These are phyloP conservation scores for Callinectes sapidus DNA, from an alignment of 2,888 invertebrate species.

Conservation along the genomic window DNA sequence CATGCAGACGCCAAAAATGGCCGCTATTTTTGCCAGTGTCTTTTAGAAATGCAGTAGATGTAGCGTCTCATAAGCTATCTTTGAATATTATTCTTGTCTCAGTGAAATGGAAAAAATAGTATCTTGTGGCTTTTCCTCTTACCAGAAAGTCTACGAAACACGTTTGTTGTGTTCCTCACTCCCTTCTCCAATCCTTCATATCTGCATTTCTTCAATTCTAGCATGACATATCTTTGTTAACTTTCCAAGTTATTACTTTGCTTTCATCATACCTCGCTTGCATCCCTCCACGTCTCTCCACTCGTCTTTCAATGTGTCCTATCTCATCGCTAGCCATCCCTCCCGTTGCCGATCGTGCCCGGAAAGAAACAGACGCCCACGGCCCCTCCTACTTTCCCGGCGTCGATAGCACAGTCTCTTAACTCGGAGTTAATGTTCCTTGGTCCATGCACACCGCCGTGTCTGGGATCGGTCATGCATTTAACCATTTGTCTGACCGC, in stretches of 20 bases:
- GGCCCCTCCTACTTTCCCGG: neutral
- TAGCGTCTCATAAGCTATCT: neutral
- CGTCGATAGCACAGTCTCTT: slow-evolving; percentile 51
- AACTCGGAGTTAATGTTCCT: slow-evolving; percentile 45
- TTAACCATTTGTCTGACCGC: slow-evolving; percentile 27
- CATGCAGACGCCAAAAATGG: neutral
- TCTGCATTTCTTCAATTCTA: neutral
- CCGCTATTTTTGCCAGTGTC: neutral
- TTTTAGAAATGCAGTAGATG: neutral
- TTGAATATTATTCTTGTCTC: neutral
- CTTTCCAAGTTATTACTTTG: neutral
- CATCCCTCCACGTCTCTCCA: neutral
- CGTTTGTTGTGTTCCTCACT: neutral
- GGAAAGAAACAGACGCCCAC: slow-evolving; percentile 32
- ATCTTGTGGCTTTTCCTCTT: neutral
- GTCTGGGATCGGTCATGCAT: slow-evolving; percentile 51
- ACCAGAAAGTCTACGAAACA: neutral
- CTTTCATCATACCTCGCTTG: neutral
- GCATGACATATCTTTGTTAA: neutral
- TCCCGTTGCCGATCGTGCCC: neutral
- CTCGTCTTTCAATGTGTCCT: neutral
- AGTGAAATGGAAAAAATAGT: neutral
- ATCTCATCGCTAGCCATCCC: neutral
- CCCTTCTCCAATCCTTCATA: neutral
- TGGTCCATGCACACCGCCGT: slow-evolving; percentile 48